Evolutionary conservation across 2,113 vertebrate species (phyloP), one percentile per base, ranked within the genome.

Genomic region (Apeltes quadracus): DNA sequence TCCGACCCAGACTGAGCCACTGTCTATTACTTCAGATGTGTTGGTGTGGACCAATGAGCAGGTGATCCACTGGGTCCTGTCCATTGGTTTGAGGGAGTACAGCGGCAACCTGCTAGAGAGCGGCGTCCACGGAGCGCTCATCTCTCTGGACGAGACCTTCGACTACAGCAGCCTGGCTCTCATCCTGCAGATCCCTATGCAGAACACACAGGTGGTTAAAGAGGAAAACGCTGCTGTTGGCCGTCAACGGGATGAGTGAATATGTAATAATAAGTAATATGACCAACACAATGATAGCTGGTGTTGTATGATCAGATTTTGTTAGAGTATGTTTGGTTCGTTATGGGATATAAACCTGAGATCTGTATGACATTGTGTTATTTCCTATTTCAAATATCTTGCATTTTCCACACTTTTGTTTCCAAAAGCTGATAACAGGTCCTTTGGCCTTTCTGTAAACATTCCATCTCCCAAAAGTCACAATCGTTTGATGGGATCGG

Each of bases 41-140:
- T 74, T 99, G 87, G 97, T 99, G 83, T 99, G 97, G 97, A 99
- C 96, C 78, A 98, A 99, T 0, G 97, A 99, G 88, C 97, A 97
- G 84, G 96, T 99, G 77, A 95, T 97, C 50, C 95, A 96, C 81
- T 99, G 97, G 97, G 94, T 96, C 58, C 95, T 98, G 88, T 96
- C 95, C 75, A 95, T 99, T 0, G 97, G 97, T 61, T 93, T 99
- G 16, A 95, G 96, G 48, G 97, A 99, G 62, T 99, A 98, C 0
- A 95, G 95, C 0, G 93, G 94, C 81, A 97, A 96, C 93, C 93
- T 99, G 1, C 76, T 92, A 0, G 97, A 98, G 90, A 98, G 97
- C 0, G 96, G 97, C 0, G 94, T 99, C 58, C 97, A 99, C 0
- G 97, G 97, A 1, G 93, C 96, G 0, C 95, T 99, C 22, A 82